These are phyloP conservation scores for Theonella swinhoei DNA, from an alignment of 37 sponge, comb jelly and placozoan species.

Conservation along the genomic window DNA sequence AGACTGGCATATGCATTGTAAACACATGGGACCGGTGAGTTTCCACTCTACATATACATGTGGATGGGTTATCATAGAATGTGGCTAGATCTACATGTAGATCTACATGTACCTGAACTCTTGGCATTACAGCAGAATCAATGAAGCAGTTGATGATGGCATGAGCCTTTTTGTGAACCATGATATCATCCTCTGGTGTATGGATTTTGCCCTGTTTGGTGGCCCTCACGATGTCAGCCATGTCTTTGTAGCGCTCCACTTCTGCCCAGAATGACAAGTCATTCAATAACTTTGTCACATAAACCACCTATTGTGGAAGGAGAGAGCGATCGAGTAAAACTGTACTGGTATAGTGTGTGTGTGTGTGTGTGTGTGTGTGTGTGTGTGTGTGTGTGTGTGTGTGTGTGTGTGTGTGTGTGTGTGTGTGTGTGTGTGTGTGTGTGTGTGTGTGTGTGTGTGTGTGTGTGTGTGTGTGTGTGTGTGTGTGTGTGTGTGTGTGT, in stretches of 20 bases:
- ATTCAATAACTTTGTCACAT: slow-evolving; percentile 65
- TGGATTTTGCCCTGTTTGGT: slow-evolving; percentile 34
- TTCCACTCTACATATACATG: too few relatives aligned
- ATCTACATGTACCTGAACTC: slow-evolving; percentile 82
- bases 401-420: background rate
- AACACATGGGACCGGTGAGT: too few relatives aligned
- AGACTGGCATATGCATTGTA: too few relatives aligned
- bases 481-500: background rate
- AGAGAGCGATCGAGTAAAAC: background rate
- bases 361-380: background rate
- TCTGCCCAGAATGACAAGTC: slow-evolving; percentile 95
- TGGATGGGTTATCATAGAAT: too few relatives aligned
- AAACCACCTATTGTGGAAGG: slow-evolving; percentile 11
- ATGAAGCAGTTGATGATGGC: slow-evolving; percentile 91
- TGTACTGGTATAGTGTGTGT: too few relatives aligned
- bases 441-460: background rate
- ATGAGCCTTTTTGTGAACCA: slow-evolving; percentile 85
- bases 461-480: background rate
- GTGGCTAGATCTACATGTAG: too few relatives aligned
- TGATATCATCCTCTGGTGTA: slow-evolving; percentile 68
- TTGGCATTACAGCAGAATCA: slow-evolving; percentile 79
- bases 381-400: background rate
- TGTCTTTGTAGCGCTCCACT: slow-evolving; percentile 76
- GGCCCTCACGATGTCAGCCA: slow-evolving; percentile 55
- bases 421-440: background rate